phyloP scores from a whole-genome alignment of 2,797 vertebrate species.

The Premnoplex brunnescens region DNA sequence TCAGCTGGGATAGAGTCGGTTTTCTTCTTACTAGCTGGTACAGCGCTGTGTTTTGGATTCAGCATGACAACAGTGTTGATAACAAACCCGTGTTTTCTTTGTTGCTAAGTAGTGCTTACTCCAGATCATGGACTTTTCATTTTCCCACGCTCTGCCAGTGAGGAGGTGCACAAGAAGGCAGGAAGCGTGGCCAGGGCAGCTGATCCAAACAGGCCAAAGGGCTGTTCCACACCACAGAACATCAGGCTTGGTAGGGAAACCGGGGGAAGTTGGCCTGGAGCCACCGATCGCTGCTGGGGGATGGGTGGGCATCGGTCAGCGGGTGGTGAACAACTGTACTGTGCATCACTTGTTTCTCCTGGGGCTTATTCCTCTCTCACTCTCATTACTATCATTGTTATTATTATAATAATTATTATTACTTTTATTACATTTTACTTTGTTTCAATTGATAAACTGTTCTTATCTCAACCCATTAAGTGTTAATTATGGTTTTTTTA shows the following conservation, averaged over 20 bases:
- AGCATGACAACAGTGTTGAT: neutral
- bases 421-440: neutral
- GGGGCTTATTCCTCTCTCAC: neutral
- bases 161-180: neutral
- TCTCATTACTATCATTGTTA: neutral
- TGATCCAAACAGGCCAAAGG: neutral
- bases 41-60: neutral
- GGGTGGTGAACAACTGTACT: neutral
- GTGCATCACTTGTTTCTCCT: neutral
- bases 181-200: neutral
- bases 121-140: neutral
- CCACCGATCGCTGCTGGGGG: rapidly evolving
- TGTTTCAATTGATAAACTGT: neutral
- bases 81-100: neutral
- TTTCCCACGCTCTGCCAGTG: neutral
- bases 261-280: neutral
- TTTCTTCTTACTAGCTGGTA: rapidly evolving
- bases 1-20: neutral
- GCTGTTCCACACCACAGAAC: neutral
- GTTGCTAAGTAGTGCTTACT: neutral
- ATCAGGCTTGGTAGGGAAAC: neutral
- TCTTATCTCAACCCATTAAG: neutral
- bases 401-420: neutral
- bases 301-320: rapidly evolving
- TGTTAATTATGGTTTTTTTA: neutral